Base-by-base conservation (phyloP, 23 tunicate species). In the Trididemnum clinides region DNA sequence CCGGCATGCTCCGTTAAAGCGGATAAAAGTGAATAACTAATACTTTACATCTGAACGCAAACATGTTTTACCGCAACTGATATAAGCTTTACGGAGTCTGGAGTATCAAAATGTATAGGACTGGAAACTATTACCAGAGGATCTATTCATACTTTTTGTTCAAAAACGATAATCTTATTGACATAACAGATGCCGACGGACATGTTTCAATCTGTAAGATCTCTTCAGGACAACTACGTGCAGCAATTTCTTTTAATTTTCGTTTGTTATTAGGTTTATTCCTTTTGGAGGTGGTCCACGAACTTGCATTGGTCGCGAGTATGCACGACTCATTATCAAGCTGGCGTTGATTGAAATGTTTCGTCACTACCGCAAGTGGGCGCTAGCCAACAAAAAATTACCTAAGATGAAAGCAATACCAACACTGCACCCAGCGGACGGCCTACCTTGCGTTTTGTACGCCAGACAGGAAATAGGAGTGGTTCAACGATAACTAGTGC, bases 251-350 rank as follows among this genome's bases (percentile, higher is more conserved):
- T n/a, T n/a, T n/a, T n/a, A n/a, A n/a, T n/a, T n/a, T n/a, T n/a
- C n/a, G n/a, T 59, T 59, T 3, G 20, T 59, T 33, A 29, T 18
- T 80, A 93, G 98, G 27, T 94, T 75, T 51, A 51, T 94, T 37
- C 98, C 98, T 10, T 94, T 94, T 64, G 98, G 98, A 1, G 94
- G 94, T 1, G 98, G 98, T 10, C 90, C 91, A 19, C 85, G 98
- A 34, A 82, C 73, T 0, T 94, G 98, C 88, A 63, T 89, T 57
- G 98, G 98, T 49, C 87, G 86, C 27, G 90, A 89, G 26, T 94
- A 62, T 72, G 98, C 98, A 19, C 79, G 90, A n/a, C 79, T 89
- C 25, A 57, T 90, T 21, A 82, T 80, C 85, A 94, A 94, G 78
- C 2, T 89, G 35, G 12, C 82, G 2, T 4, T 94, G n/a, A 81